phyloP scores from a whole-genome alignment of 2,797 vertebrate species.

The Bucorvus abyssinicus region DNA sequence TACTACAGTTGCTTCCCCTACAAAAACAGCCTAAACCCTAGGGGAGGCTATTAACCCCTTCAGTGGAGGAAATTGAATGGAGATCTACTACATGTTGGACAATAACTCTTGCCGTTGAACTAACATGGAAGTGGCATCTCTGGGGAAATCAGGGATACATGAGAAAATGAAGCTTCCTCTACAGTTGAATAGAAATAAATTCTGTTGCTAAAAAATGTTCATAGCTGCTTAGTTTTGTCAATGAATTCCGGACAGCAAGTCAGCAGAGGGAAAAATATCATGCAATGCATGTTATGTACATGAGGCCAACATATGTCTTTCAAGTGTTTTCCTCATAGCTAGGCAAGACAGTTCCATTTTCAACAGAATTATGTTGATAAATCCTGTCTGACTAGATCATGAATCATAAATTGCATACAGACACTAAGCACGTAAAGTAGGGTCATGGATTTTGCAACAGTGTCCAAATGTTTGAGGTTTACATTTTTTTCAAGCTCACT shows the following conservation, averaged over 20 bases:
- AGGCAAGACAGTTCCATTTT: background rate
- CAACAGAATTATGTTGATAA: background rate
- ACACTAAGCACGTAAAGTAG: background rate
- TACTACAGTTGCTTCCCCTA: background rate
- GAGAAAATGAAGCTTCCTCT: background rate
- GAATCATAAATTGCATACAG: background rate
- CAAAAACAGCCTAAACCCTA: background rate
- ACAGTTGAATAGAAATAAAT: background rate
- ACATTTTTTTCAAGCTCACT: background rate
- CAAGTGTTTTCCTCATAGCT: background rate
- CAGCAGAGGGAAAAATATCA: background rate
- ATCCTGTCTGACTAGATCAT: background rate
- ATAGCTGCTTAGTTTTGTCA: background rate
- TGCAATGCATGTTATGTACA: too few relatives aligned
- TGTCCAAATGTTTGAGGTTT: background rate
- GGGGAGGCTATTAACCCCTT: background rate
- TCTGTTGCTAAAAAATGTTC: background rate
- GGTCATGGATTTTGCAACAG: background rate
- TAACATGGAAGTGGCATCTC: background rate
- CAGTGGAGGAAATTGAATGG: background rate
- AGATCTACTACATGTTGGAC: background rate
- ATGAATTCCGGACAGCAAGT: background rate
- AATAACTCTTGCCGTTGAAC: background rate
- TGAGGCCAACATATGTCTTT: background rate
- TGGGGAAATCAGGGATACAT: background rate